Base-by-base conservation (phyloP, 2,113 vertebrate species). In the Muntiacus muntjak region DNA sequence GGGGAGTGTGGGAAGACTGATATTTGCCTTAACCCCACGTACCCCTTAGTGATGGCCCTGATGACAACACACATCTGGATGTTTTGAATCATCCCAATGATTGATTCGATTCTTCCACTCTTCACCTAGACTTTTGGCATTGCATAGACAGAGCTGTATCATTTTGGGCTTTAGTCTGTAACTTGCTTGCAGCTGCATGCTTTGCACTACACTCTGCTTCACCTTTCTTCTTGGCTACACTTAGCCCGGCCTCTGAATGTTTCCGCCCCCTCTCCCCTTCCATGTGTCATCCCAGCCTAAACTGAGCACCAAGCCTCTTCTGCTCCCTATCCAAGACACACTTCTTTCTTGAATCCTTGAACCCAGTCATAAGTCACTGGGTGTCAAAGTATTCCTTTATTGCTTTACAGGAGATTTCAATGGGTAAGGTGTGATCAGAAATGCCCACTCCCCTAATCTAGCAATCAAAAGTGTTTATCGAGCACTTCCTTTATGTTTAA, bases 111-210 rank as follows among this genome's bases (percentile, higher is more conserved):
- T n/a, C 76, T 85, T 76, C 87, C 84, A 90, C 93, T 97, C 95
- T 76, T 93, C 96, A 76, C 92, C 87, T 96, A 40, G 81, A 45
- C 89, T 95, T 57, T 30, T 94, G 86, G 86, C 71, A 28, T 55
- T 7, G 21, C 76, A 26, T 21, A 19, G 43, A 40, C 54, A 71
- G 71, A 96, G 71, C 89, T 67, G 0, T 11, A n/a, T 62, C 50
- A 19, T 58, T 33, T 17, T 6, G 52, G 57, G 87, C 60, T 95
- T 79, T 47, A 52, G 28, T 76, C 40, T 0, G 2, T 52, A 45
- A 23, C 60, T 83, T 82, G 85, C 50, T 89, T 71, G 43, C 50
- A 96, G 78, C 55, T 33, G 26, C 33, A 13, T 12, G 30, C 26
- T 93, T 55, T 16, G 25, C 1, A 28, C 57, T 23, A 74, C 33